Evolutionary conservation across 2,888 invertebrate genomes (phyloP), one percentile per base, ranked within the genome.

Genomic region (Drosophila conformis): DNA sequence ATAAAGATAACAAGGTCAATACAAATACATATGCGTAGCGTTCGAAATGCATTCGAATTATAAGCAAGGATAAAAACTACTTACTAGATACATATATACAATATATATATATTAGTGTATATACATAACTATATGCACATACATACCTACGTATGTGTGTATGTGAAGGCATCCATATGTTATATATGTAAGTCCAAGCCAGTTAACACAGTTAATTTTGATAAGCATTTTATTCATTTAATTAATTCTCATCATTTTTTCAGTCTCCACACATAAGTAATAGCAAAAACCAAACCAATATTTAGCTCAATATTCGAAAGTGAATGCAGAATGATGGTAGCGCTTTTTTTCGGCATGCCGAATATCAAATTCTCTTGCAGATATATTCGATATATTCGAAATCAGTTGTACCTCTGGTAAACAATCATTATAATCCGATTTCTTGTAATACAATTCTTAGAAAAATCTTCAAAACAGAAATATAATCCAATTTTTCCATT

Each of bases 1-100:
- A 40, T 36, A 48, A 57, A 35, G 71, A 71, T 46, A 62, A 66
- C 70, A 78, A 75, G 51, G 63, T 78, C 70, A 69, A 76, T 75
- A 71, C 65, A 58, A 70, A 69, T 65, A 70, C 70, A 62, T 70
- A 78, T 78, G 73, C 65, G 66, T 58, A 73, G 77, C 65, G 56
- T 66, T 66, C 65, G 63, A 72, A 76, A 64, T 64, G 58, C 63
- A 46, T 76, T 76, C 65, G 71, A 72, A 56, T 61, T 42, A 73
- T 52, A 77, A 54, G 57, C 61, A 62, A 71, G 58, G 35, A 65
- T 42, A 49, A 40, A 53, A 71, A 62, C 64, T 66, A 70, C 52
- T 54, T 62, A 72, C 57, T 64, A 46, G 25, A 78, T 15, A 46
- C 4, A 52, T 42, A 69, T 21, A 60, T n/a, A 42, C 49, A 57